Conservation (phyloP, 2,888 invertebrate species). For the Cheilosia urbana region DNA sequence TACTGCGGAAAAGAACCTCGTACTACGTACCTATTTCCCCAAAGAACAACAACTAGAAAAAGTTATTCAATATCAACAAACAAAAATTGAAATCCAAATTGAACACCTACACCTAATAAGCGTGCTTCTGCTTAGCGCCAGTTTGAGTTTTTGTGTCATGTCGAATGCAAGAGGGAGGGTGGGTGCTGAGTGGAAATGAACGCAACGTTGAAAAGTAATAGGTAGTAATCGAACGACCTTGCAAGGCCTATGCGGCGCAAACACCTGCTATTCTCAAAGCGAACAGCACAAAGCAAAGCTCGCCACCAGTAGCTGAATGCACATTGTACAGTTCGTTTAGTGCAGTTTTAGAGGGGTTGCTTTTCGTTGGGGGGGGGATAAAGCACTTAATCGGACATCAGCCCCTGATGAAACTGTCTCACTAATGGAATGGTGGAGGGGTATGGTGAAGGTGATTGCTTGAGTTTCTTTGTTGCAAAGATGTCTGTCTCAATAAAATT, state of each 20-base stretch:
- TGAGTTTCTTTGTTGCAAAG: slow-evolving; percentile 46
- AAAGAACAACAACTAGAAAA: neutral
- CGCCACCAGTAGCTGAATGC: neutral
- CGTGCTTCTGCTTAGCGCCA: neutral
- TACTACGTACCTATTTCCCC: too few relatives aligned
- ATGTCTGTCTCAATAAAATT: slow-evolving; percentile 16
- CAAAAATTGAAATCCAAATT: neutral
- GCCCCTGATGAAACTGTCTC: slow-evolving; percentile 53
- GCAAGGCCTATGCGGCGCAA: slow-evolving; percentile 64
- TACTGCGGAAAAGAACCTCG: too few relatives aligned
- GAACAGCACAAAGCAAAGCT: slow-evolving; percentile 36
- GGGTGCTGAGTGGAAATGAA: neutral
- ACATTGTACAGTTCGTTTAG: neutral
- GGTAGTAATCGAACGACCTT: slow-evolving; percentile 61
- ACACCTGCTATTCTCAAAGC: slow-evolving; percentile 56
- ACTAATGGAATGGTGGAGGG: slow-evolving; percentile 20
- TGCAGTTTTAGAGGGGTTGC: too few relatives aligned
- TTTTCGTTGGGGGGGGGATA: too few relatives aligned
- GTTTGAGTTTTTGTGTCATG: neutral
- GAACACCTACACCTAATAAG: neutral
- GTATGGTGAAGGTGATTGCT: slow-evolving; percentile 4
- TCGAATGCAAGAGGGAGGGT: neutral
- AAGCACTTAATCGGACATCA: slow-evolving; percentile 58
- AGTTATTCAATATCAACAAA: neutral
- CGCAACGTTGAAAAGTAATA: slow-evolving; percentile 1